Evolutionary conservation across 2,888 invertebrate species (phyloP).

Genomic region (Eucera pruinosa): DNA sequence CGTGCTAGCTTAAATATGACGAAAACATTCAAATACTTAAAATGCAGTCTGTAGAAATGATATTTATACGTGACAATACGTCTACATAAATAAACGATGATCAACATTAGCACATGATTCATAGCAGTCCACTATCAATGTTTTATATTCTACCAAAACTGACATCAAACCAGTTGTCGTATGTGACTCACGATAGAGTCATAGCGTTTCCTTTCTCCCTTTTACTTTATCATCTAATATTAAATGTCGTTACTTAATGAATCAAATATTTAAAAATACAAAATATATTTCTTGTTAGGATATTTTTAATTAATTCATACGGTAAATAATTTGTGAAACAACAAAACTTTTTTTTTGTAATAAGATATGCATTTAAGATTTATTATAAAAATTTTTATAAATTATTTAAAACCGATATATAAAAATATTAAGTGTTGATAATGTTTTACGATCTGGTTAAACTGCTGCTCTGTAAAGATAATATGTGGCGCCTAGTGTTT

Average conservation of each 20-base stretch:
- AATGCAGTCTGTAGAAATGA: background rate
- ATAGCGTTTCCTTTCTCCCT: constrained; percentile 53
- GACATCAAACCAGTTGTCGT: constrained; percentile 34
- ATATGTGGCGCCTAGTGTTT: background rate
- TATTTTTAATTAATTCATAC: too few relatives aligned
- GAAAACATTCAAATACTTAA: background rate
- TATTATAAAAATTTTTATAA: background rate
- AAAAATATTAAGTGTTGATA: background rate
- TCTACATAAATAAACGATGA: constrained; percentile 45
- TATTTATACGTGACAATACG: background rate
- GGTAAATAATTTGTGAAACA: background rate
- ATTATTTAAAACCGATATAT: constrained; percentile 2
- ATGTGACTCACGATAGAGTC: constrained; percentile 42
- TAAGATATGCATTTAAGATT: background rate
- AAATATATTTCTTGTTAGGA: background rate
- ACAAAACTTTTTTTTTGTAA: background rate
- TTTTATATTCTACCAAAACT: constrained; percentile 39
- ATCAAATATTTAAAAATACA: background rate
- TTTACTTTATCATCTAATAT: constrained; percentile 36
- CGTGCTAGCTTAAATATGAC: background rate
- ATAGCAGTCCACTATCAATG: constrained; percentile 25
- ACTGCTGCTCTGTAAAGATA: background rate
- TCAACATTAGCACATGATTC: constrained; percentile 36
- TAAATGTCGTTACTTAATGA: too few relatives aligned
- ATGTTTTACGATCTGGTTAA: background rate